Base-by-base conservation (phyloP, 2,888 invertebrate genomes). In the Drosophila flavopinicola region DNA sequence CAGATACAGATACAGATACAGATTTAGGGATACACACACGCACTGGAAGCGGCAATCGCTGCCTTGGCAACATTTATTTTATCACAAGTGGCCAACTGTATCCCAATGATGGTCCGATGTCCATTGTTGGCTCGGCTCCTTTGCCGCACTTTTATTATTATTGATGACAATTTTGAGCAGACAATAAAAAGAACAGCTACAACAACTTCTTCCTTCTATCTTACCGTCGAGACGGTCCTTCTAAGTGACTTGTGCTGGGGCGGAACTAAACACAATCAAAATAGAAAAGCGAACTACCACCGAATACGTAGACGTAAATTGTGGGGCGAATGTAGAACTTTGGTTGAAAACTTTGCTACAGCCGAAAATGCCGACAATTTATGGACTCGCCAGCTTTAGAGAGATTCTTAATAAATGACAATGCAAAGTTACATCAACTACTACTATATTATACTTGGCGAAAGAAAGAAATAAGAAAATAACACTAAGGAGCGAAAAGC, bases 161-260 rank as follows among this genome's bases (percentile, higher is more conserved):
- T 87, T 87, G 84, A 84, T 87, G 87, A 84, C 87, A 85, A 78
- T 84, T 84, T 83, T 83, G 85, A 87, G 87, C 75, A 73, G 75
- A 87, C 87, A 87, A 83, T 83, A 87, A 87, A 87, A 63, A 48
- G 61, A 68, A 75, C 75, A 69, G 49, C 51, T 35, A 48, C 48
- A 42, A 35, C 51, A 60, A 54, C 58, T 65, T 63, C 58, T 47
- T 33, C 41, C 66, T 32, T 58, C 53, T 38, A 49, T 53, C 33
- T 48, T 13, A 27, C 44, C 25, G 15, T 15, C 10, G 1, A 9
- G 15, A 9, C 3, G 10, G 33, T 29, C 30, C 45, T 9, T 58
- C 42, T 35, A 33, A 61, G 48, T 66, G 48, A 38, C 66, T 60
- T 63, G 32, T 53, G 42, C 44, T 27, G 32, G 24, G 39, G 58